Evolutionary conservation across 2,113 vertebrate species (phyloP), one percentile per base, ranked within the genome.

Genomic region (Vidua macroura): DNA sequence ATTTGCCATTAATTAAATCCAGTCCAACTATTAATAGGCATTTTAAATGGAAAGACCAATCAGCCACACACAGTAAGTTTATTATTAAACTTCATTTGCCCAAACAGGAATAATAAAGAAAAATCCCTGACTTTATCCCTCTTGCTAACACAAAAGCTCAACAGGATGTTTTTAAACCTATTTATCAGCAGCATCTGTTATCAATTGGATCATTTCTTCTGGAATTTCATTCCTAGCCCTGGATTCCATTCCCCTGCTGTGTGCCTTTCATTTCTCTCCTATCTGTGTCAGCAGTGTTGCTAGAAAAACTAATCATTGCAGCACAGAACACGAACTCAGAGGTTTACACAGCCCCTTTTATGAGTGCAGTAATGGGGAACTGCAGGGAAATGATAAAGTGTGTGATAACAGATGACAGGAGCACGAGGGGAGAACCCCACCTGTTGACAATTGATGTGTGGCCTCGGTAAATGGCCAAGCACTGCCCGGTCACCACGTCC

Each of bases 371-470:
- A 44, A 44, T 2, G 28, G 72, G 77, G 82, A 66, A 8, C 2
- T 73, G 66, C 46, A 75, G 49, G 9, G 41, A 74, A 83, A 79
- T 20, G 48, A 43, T 31, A 19, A 25, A 48, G 21, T n/a, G 58
- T 7, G 58, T 6, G 8, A 11, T 5, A 53, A 19, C 1, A 90
- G 73, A 13, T 39, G 56, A 39, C 67, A 80, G 88, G 59, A n/a
- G n/a, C 22, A 16, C 12, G 13, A 52, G 17, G 63, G 43, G 74
- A 91, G n/a, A 51, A 6, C 19, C 59, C 27, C 41, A 98, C 98
- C 98, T 98, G 96, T 98, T 98, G 18, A 98, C 98, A 21, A 98
- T 98, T 1, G 98, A 98, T 0, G 98, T 98, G 95, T 98, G 98
- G 28, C 98, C 98, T 44, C 97, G 88, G 96, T 98, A 98, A 87